A percentile compares a stretch with the other conserved stretches of the same genome.
phyloP scores from a whole-genome alignment of 1,140 invertebrate species.

The Megathymus violae region DNA sequence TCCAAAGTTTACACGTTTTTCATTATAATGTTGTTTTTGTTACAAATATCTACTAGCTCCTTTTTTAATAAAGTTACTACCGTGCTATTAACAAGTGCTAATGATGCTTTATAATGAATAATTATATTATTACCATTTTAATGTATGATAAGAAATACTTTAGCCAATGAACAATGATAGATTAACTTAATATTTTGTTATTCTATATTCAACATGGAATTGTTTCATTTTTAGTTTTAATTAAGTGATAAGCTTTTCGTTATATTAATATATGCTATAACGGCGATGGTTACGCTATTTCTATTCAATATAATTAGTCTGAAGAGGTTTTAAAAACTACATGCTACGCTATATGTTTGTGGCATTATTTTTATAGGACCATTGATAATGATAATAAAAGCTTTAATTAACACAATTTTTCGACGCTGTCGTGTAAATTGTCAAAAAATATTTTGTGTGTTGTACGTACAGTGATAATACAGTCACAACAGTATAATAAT shows the following conservation, averaged over 20 bases:
- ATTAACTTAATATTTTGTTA: background rate
- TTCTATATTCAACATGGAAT: constrained; percentile 2
- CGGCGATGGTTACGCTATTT: too few species aligned
- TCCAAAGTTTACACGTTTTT: background rate
- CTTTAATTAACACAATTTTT: constrained; percentile 34
- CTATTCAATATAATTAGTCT: constrained; percentile 3
- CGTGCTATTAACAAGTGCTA: constrained; percentile 26
- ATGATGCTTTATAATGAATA: constrained; percentile 21
- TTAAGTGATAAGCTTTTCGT: background rate
- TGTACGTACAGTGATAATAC: constrained; percentile 1
- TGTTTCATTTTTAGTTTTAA: constrained; percentile 9
- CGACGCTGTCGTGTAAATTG: background rate
- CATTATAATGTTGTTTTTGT: background rate
- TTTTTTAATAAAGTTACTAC: constrained; percentile 10
- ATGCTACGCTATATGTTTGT: background rate
- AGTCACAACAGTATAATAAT: constrained; percentile 18
- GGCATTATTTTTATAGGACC: constrained; percentile 26
- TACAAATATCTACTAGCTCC: background rate
- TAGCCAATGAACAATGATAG: constrained; percentile 20
- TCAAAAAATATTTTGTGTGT: constrained; percentile 8
- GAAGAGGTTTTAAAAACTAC: background rate
- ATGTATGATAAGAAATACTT: constrained; percentile 1
- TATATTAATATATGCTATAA: background rate
- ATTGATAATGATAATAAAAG: constrained; percentile 38
- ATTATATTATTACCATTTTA: constrained; percentile 15